These are phyloP conservation scores for Strongylocentrotus purpuratus DNA, from an alignment of 35 echinoderm and acorn worm species.

Conservation along the genomic window DNA sequence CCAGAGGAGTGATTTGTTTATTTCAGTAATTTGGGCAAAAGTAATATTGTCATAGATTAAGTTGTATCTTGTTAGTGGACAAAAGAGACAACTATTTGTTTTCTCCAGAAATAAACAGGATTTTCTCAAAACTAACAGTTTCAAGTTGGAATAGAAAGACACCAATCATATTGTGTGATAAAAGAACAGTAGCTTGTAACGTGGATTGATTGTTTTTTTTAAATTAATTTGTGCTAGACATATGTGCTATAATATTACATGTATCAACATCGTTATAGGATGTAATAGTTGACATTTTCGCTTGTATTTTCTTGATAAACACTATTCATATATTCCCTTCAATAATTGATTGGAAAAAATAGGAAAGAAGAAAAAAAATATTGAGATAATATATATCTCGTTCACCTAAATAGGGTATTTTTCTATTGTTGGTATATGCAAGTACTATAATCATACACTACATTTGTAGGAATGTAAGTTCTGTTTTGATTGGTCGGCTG, in stretches of 20 bases:
- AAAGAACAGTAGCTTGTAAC: neutral
- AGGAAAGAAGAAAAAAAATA: neutral
- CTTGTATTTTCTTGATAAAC: neutral
- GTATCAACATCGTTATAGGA: neutral
- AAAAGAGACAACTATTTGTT: neutral
- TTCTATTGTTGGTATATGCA: slow-evolving; percentile 5
- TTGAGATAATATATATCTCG: neutral
- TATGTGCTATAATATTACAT: slow-evolving; percentile 5
- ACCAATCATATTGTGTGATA: neutral
- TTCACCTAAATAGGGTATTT: neutral
- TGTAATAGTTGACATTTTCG: neutral
- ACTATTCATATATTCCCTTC: neutral
- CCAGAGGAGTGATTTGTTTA: neutral
- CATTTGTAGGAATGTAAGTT: neutral
- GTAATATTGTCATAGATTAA: neutral
- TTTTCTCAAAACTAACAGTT: neutral
- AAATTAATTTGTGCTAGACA: neutral
- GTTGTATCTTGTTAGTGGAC: neutral
- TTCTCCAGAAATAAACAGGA: neutral
- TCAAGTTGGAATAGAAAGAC: neutral
- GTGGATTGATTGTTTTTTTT: neutral
- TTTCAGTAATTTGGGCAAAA: neutral
- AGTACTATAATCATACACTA: neutral
- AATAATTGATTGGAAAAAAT: neutral
- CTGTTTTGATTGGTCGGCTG: neutral